A percentile compares a stretch with the other conserved stretches of the same genome.
Evolutionary conservation across 2,888 invertebrate species (phyloP).

Genomic region (Anticlea derivata): DNA sequence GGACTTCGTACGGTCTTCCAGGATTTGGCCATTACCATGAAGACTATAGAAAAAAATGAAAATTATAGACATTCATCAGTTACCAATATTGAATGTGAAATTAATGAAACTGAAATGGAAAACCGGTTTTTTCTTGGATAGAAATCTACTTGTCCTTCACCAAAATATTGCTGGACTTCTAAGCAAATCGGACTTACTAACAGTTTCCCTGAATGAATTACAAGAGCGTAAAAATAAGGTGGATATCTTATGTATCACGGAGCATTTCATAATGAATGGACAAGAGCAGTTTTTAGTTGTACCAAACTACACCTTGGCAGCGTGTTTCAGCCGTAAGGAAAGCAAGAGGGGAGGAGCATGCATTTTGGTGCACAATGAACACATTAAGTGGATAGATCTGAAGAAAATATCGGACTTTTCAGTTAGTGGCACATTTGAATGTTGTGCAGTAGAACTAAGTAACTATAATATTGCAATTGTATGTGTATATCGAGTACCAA

Average conservation of each 20-base stretch:
- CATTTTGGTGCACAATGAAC: neutral
- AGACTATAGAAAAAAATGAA: neutral
- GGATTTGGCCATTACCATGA: neutral
- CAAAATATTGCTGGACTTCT: too few relatives aligned
- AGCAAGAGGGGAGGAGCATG: conserved; percentile 4
- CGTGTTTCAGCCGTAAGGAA: neutral
- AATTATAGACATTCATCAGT: neutral
- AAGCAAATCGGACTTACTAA: neutral
- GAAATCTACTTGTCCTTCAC: neutral
- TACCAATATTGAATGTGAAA: neutral
- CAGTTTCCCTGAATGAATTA: neutral
- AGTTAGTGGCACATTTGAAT: conserved; percentile 2
- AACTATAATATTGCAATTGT: conserved; percentile 7
- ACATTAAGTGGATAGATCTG: neutral
- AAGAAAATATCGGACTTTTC: conserved; percentile 1
- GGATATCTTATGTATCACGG: neutral
- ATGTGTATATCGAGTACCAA: conserved; percentile 8
- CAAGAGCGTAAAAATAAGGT: neutral
- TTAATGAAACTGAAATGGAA: neutral
- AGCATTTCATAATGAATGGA: neutral
- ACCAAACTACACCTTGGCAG: neutral
- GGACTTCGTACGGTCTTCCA: neutral
- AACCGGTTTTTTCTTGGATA: neutral
- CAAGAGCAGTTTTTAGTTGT: neutral
- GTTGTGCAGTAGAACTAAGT: conserved; percentile 2